Evolutionary conservation across 1,140 invertebrate genomes (phyloP), one percentile per base, ranked within the genome.

Genomic region (Pseudachorutes palmiensis): DNA sequence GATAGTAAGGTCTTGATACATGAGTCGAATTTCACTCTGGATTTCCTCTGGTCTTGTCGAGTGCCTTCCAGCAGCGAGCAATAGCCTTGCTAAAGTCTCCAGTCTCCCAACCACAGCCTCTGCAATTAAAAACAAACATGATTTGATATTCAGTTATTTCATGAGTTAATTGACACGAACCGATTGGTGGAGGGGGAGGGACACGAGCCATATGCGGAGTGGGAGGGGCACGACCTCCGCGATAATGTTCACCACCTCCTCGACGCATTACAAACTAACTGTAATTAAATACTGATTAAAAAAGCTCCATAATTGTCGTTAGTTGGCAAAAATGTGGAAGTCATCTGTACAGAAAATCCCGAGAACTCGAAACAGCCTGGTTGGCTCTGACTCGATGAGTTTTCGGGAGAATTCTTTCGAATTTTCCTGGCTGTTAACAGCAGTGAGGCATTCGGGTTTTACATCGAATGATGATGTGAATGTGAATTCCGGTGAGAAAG

Each of bases 71-170:
- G 69, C 64, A 24, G 67, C 72, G 58, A 70, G 72, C 1, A 74
- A 60, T 3, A 74, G 58, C 30, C 68, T 29, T 45, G 67, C 66
- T 16, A 68, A 65, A 5, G 72, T 74, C 45, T 74, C 72, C 33
- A 74, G 62, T 33, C 70, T 33, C 16, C 70, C 72, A 26, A 74
- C 70, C 2, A 71, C 65, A 41, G 72, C 71, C 61, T 74, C 71
- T 72, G 32, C 0, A 29, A 48, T 49, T 19, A 2, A 51, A 49
- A 59, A 41, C 26, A n/a, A 65, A 48, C 22, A 30, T 24, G 30
- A 48, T 64, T 32, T n/a, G n/a, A 28, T 49, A 26, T 60, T 65
- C 2, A 59, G 57, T 29, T 30, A 31, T 65, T 62, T 62, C 60
- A 16, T 36, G 9, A 12, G 9, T 45, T 19, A 12, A 45, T 14